A percentile compares a stretch with the other conserved stretches of the same genome.
These are phyloP conservation scores for Mylabris phalerata DNA, from an alignment of 1,140 invertebrate species.

Conservation along the genomic window DNA sequence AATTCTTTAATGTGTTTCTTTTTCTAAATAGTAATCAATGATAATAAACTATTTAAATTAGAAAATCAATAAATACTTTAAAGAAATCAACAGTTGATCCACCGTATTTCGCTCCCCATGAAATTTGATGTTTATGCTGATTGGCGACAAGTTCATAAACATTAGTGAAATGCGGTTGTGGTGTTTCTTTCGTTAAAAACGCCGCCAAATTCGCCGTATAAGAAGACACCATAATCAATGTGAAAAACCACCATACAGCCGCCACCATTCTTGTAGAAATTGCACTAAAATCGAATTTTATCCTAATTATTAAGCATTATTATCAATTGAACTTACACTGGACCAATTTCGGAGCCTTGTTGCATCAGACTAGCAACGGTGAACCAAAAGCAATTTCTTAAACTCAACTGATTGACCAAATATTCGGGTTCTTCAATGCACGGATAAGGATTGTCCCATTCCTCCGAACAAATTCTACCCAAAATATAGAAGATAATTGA, in stretches of 20 bases:
- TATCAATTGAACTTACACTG: conserved; percentile 48
- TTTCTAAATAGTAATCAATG: conserved; percentile 47
- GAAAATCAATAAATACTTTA: conserved; percentile 41
- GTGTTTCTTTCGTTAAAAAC: conserved; percentile 70
- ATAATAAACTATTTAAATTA: conserved; percentile 67
- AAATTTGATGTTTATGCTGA: conserved; percentile 61
- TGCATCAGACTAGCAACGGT: conserved; percentile 73
- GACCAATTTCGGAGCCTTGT: conserved; percentile 77
- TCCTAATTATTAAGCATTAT: no score
- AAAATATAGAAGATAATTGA: conserved; percentile 73
- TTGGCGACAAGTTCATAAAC: conserved; percentile 75
- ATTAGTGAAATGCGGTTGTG: conserved; percentile 62
- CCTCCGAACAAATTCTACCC: conserved; percentile 66
- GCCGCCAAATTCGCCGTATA: conserved; percentile 94
- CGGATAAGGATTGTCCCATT: conserved; percentile 77
- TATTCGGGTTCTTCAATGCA: conserved; percentile 66
- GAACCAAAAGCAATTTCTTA: conserved; percentile 79
- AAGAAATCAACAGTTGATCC: conserved; percentile 53
- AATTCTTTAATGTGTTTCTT: conserved; percentile 50
- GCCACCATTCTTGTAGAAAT: conserved; percentile 68
- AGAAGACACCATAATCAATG: conserved; percentile 85
- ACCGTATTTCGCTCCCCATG: conserved; percentile 62
- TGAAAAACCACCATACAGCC: conserved; percentile 89
- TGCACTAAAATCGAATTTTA: conserved; percentile 42
- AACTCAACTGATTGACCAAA: conserved; percentile 74